phyloP scores from a whole-genome alignment of 1,140 invertebrate genomes.

The Heliothis virescens region DNA sequence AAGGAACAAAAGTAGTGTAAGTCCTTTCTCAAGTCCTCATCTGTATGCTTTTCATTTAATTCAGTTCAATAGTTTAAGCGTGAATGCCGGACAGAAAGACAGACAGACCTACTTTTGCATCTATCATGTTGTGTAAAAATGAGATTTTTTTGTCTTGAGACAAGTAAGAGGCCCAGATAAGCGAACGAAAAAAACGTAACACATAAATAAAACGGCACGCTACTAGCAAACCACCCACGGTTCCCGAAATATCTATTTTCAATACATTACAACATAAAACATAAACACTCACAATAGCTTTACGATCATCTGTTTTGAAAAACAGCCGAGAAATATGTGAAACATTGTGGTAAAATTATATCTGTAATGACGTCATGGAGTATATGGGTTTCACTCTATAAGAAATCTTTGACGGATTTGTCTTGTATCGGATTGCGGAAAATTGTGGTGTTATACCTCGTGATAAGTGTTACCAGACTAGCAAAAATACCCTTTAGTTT shows the following conservation, averaged over 20 bases:
- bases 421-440: conserved; percentile 10
- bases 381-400: no score
- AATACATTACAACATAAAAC: conserved; percentile 32
- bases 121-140: no score
- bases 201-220: not conserved
- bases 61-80: no score
- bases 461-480: not conserved
- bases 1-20: no score
- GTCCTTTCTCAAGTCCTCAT: no score
- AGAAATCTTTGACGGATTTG: not conserved
- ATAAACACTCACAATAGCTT: conserved; percentile 32
- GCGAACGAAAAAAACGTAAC: not conserved
- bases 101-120: no score
- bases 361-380: conserved; percentile 7
- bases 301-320: conserved; percentile 41
- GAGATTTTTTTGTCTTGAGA: not conserved
- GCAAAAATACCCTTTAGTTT: not conserved
- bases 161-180: not conserved
- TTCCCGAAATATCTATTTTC: conserved; percentile 26
- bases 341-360: conserved; percentile 20
- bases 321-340: conserved; percentile 23
- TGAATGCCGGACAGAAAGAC: no score
- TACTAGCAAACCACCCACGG: not conserved
- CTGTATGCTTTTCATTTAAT: no score
- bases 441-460: not conserved